Percentiles rank a stretch among this genome's conserved stretches.
phyloP scores from a whole-genome alignment of 1,140 invertebrate species.

The Microplitis demolitor region DNA sequence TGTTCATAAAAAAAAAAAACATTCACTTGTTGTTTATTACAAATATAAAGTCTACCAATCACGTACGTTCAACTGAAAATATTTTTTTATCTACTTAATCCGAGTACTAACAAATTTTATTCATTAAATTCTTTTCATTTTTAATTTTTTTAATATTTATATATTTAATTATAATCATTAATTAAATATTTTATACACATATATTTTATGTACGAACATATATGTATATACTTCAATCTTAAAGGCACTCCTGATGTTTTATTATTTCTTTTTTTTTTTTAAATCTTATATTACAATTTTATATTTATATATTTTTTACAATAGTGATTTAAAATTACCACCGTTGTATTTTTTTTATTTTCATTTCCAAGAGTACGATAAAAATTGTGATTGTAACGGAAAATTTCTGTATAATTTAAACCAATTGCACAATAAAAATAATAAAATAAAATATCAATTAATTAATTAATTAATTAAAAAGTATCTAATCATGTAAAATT shows the following conservation, averaged over 20 bases:
- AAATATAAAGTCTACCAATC: no score
- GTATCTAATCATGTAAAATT: no score
- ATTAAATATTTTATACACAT: constrained; percentile 37
- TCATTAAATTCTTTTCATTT: constrained; percentile 13
- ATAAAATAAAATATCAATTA: no score
- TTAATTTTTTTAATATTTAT: constrained; percentile 9
- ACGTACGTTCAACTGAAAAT: no score
- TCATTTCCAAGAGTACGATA: background rate
- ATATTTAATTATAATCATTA: constrained; percentile 36
- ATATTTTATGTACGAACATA: constrained; percentile 29
- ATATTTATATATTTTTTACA: constrained; percentile 45
- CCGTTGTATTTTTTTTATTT: background rate
- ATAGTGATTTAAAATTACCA: constrained; percentile 40
- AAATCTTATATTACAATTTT: constrained; percentile 46
- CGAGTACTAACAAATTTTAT: constrained; percentile 1
- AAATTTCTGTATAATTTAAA: background rate
- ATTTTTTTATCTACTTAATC: no score
- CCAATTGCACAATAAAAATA: background rate
- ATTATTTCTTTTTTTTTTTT: constrained; percentile 51
- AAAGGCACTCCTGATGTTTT: constrained; percentile 55
- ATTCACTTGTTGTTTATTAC: no score
- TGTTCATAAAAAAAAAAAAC: no score
- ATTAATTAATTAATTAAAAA: no score
- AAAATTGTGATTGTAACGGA: background rate
- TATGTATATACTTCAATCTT: constrained; percentile 49